Base-by-base conservation (phyloP, 2,113 vertebrate genomes). In the Callopanchax toddi region DNA sequence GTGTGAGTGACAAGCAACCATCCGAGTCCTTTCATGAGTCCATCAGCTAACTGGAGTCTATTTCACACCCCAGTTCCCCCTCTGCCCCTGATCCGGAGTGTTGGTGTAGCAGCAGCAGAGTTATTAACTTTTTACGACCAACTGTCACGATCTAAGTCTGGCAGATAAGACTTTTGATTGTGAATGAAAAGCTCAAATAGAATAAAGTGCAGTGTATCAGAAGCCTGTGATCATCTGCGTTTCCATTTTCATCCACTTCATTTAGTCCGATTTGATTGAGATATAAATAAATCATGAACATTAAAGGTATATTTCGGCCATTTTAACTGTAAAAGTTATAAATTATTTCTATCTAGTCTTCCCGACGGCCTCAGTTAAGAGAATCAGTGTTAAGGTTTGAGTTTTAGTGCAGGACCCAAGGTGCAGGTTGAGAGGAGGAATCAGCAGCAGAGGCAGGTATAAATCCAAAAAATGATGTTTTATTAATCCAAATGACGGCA, bases 21-120 rank as follows among this genome's bases (percentile, higher is more conserved):
- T 63, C 77, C 74, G 78, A 76, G 58, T 62, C 73, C 62, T 68
- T 72, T 80, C 75, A 61, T 60, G 78, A 80, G 83, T 86, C 85
- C 79, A 70, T 89, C 83, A 85, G 59, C 78, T 63, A 64, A 81
- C 50, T 63, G 78, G 69, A 82, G 74, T 79, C 87, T 81, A 88
- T 91, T 89, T 87, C 89, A 89, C 85, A 91, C 73, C 73, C 80
- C 77, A 85, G 69, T 87, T 77, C 37, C 55, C 76, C 71, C 72
- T 80, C 78, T 77, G 65, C 73, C 82, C 78, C 85, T 72, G 78
- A 81, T 82, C 69, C 81, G 44, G 52, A 37, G 34, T 42, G n/a
- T 36, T 49, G 53, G 70, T 32, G 6, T 20, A 52, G 71, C 74
- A 39, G n/a, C 63, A 68, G 61, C 60, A 1, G 22, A 55, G 62